Evolutionary conservation across 2,888 invertebrate genomes (phyloP), one percentile per base, ranked within the genome.

Genomic region (Anoplius nigerrimus): DNA sequence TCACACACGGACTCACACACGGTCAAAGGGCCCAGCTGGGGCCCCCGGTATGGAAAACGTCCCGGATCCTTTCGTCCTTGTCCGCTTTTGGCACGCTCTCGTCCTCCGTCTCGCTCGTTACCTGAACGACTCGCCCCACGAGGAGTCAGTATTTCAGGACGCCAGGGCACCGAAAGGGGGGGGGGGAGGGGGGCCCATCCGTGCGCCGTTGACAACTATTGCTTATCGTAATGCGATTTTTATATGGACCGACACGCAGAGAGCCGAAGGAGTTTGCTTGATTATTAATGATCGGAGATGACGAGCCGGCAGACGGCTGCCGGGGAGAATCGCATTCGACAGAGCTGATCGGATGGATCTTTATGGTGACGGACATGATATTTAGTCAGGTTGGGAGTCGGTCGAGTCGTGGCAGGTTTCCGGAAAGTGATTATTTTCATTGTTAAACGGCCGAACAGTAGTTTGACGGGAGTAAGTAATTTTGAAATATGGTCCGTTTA

Each of bases 151-250:
- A 8, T 6, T n/a, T n/a, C 16, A n/a, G 58, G 22, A 21, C 34
- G 22, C 43, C 34, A 61, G 48, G 42, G n/a, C 21, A 16, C 42
- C 11, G 42, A 43, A 45, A 27, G 43, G 48, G 13, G 18, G 20
- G 48, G 43, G 51, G 43, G 43, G 48, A 15, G 18, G 20, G 48
- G 24, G 48, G 20, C 64, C 62, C 53, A 56, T 48, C 66, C 66
- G 67, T 66, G 58, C 53, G 68, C 67, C 11, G 34, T n/a, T 79
- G 78, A 81, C 79, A 81, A 79, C 74, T 83, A 83, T 81, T 81
- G 84, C 83, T 82, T 80, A 81, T 81, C 79, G 81, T 88, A 87
- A 88, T 88, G 82, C 74, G 86, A 86, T 85, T 88, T 88, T 87
- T 80, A 86, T 87, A 75, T 73, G 79, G 60, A 27, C 57, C 64